These are phyloP conservation scores for Dunckerocampus dactyliophorus DNA, from an alignment of 2,113 vertebrate genomes.

Conservation along the genomic window DNA sequence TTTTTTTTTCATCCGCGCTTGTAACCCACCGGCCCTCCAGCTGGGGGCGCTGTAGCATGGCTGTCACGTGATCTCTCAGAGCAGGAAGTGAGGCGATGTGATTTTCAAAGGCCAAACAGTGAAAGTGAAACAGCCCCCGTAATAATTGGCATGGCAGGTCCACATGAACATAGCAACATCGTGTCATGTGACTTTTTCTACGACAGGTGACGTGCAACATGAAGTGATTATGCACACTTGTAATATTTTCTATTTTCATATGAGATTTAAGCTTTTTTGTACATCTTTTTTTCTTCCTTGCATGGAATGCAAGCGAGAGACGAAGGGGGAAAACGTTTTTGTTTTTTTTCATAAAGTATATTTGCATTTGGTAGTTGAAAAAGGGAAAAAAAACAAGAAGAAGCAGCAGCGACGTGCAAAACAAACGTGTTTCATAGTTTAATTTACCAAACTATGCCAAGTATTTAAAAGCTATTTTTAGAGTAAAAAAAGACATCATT, in stretches of 20 bases:
- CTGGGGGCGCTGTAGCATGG: slow-evolving; percentile 5
- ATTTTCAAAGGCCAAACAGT: slow-evolving; percentile 26
- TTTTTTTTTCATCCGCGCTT: background rate
- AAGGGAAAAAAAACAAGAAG: slow-evolving; percentile 1
- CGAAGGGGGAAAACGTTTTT: slow-evolving; percentile 37
- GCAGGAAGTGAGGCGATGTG: no score
- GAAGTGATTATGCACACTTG: slow-evolving; percentile 74
- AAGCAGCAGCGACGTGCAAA: slow-evolving; percentile 58
- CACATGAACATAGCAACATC: slow-evolving; percentile 53
- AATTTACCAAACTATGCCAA: slow-evolving; percentile 75
- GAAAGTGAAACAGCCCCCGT: slow-evolving; percentile 38
- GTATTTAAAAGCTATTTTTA: slow-evolving; percentile 78
- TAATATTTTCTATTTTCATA: slow-evolving; percentile 81
- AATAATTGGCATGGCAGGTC: slow-evolving; percentile 68
- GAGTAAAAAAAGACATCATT: slow-evolving; percentile 64
- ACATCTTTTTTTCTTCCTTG: slow-evolving; percentile 72
- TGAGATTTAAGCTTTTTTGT: slow-evolving; percentile 76
- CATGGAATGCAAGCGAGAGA: slow-evolving; percentile 64
- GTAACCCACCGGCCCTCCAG: background rate
- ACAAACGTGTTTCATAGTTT: slow-evolving; percentile 68
- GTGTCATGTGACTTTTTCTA: slow-evolving; percentile 73
- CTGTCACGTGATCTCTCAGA: background rate
- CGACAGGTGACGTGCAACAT: slow-evolving; percentile 71
- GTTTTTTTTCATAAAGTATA: slow-evolving; percentile 67
- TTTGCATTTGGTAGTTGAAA: slow-evolving; percentile 70